A percentile compares a stretch with the other conserved stretches of the same genome.
Conservation (phyloP, 2,888 invertebrate genomes). For the Empis livida region DNA sequence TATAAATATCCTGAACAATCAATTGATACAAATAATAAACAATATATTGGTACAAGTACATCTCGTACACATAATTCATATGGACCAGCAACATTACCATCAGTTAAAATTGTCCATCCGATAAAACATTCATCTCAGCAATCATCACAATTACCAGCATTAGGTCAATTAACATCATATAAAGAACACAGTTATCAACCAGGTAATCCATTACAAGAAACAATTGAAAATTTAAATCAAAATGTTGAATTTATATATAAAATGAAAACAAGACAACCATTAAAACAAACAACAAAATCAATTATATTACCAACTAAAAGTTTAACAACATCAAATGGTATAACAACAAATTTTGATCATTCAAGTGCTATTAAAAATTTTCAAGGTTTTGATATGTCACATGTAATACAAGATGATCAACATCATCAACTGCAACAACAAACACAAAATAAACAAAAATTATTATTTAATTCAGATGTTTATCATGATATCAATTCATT, state of each 20-base stretch:
- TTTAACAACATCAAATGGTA: slow-evolving; percentile 21
- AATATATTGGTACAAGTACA: slow-evolving; percentile 9
- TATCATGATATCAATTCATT: slow-evolving; percentile 35
- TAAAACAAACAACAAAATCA: slow-evolving; percentile 26
- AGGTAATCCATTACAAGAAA: slow-evolving; percentile 12
- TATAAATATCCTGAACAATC: slow-evolving; percentile 23
- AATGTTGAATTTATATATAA: slow-evolving; percentile 35
- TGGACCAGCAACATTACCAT: no score
- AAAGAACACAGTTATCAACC: slow-evolving; percentile 17
- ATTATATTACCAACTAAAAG: slow-evolving; percentile 30
- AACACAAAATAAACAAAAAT: slow-evolving; percentile 21
- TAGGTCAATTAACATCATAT: no score
- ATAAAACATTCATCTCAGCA: slow-evolving; percentile 9
- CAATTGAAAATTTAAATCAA: slow-evolving; percentile 24
- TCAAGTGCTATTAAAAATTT: slow-evolving; percentile 29
- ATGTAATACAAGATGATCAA: slow-evolving; percentile 23
- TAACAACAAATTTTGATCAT: slow-evolving; percentile 30
- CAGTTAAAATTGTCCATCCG: slow-evolving; percentile 17
- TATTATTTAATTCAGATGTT: slow-evolving; percentile 32
- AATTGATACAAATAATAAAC: slow-evolving; percentile 16
- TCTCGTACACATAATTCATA: no score
- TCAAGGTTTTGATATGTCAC: slow-evolving; percentile 31
- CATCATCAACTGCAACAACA: slow-evolving; percentile 4
- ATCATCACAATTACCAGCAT: slow-evolving; percentile 22
- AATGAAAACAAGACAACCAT: slow-evolving; percentile 25